Percentiles rank a stretch among this genome's conserved stretches.
Evolutionary conservation across 2,888 invertebrate genomes (phyloP).

Genomic region (Drosophila paracracens): DNA sequence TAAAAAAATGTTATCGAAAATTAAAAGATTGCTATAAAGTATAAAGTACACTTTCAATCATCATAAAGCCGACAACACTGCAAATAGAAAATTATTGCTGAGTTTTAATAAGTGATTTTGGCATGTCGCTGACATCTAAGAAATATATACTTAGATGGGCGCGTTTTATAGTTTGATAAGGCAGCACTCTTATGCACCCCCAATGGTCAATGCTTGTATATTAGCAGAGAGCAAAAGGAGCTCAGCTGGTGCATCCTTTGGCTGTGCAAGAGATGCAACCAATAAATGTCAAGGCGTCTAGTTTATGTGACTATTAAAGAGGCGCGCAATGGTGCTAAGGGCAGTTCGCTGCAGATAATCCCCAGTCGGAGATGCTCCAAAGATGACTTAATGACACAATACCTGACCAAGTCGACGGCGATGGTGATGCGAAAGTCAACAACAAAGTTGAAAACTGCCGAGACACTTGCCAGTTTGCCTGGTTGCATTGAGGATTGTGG

Average conservation of each 20-base stretch:
- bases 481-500: conserved; percentile 22
- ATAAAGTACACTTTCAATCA: neutral
- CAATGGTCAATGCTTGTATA: conserved; percentile 14
- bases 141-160: conserved; percentile 9
- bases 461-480: conserved; percentile 19
- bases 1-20: too few relatives aligned
- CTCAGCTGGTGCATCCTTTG: neutral
- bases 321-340: conserved; percentile 28
- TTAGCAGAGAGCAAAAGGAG: neutral
- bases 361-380: conserved; percentile 28
- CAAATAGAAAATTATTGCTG: neutral
- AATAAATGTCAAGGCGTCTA: conserved; percentile 61
- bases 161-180: conserved; percentile 43
- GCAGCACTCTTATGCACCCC: conserved; percentile 20
- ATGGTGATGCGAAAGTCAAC: conserved; percentile 46
- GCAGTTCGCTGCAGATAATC: conserved; percentile 49
- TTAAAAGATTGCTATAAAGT: neutral
- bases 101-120: conserved; percentile 6
- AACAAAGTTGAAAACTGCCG: conserved; percentile 51
- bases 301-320: conserved; percentile 63
- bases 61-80: neutral
- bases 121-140: conserved; percentile 36
- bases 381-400: conserved; percentile 67
- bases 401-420: conserved; percentile 37
- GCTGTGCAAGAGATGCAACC: conserved; percentile 19